These are phyloP conservation scores for Chascanopsetta lugubris DNA, from an alignment of 2,113 vertebrate genomes.

Conservation along the genomic window DNA sequence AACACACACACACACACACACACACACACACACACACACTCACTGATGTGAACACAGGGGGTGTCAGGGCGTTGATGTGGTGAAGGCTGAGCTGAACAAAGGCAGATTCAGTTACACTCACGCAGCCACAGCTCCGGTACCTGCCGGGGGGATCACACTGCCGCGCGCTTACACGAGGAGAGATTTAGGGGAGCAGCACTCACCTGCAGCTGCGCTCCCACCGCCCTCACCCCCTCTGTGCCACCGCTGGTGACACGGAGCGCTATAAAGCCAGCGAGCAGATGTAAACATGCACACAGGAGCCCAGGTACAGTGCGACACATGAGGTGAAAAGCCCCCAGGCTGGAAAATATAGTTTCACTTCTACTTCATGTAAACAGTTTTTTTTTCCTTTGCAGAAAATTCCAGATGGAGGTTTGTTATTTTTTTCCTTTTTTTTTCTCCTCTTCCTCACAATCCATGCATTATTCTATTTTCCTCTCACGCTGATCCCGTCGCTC, in stretches of 20 bases:
- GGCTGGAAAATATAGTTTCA: too few species aligned
- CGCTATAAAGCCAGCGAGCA: not conserved
- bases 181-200: slow-evolving; percentile 61
- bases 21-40: too few species aligned
- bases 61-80: slow-evolving; percentile 63
- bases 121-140: slow-evolving; percentile 53
- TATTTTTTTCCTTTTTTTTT: not conserved
- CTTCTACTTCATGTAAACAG: not conserved
- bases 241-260: not conserved
- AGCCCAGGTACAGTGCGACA: not conserved
- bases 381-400: too few species aligned
- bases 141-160: slow-evolving; percentile 71
- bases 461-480: not conserved
- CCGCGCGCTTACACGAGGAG: slow-evolving; percentile 55
- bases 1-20: slow-evolving; percentile 9
- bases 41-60: slow-evolving; percentile 58
- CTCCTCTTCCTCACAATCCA: not conserved
- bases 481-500: not conserved
- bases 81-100: slow-evolving; percentile 68
- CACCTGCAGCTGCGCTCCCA: slow-evolving; percentile 38
- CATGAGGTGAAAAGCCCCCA: not conserved
- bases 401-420: slow-evolving; percentile 1
- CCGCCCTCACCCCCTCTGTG: slow-evolving; percentile 35
- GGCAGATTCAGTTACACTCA: slow-evolving; percentile 54
- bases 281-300: not conserved